These are phyloP conservation scores for Spea hammondii DNA, from an alignment of 2,797 vertebrate genomes.

Conservation along the genomic window DNA sequence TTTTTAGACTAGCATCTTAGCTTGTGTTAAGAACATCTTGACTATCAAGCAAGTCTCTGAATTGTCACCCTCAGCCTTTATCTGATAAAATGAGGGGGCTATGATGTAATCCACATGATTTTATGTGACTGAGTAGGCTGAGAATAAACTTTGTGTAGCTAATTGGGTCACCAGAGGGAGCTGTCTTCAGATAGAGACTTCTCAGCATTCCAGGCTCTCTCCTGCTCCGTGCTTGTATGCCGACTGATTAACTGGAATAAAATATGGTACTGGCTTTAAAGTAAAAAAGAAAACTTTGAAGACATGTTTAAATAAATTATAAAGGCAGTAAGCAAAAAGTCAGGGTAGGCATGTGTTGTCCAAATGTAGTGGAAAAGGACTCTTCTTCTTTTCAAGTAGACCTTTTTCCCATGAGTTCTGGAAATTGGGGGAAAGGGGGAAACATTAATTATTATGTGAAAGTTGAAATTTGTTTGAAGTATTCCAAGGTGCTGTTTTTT, in stretches of 20 bases:
- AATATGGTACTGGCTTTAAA: conserved; percentile 37
- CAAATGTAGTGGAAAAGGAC: conserved; percentile 35
- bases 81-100: no score
- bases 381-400: conserved; percentile 23
- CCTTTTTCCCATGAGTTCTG: conserved; percentile 7
- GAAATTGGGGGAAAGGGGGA: conserved; percentile 2
- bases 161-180: conserved; percentile 53
- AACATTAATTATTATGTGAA: no score
- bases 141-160: conserved; percentile 40
- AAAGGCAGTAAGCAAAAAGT: conserved; percentile 43
- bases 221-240: conserved; percentile 33
- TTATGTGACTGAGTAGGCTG: conserved; percentile 42
- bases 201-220: conserved; percentile 36
- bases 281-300: conserved; percentile 50
- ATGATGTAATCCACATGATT: conserved; percentile 35
- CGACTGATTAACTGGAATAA: conserved; percentile 42
- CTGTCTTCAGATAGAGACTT: conserved; percentile 34
- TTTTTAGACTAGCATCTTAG: no score
- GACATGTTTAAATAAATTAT: conserved; percentile 49
- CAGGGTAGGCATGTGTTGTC: conserved; percentile 39
- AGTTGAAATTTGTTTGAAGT: no score
- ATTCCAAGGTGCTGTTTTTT: no score
- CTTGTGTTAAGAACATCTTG: no score
- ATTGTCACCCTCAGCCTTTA: no score
- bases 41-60: no score